These are phyloP conservation scores for Steinernema hermaphroditum DNA, from an alignment of 2,888 invertebrate genomes.

Conservation along the genomic window DNA sequence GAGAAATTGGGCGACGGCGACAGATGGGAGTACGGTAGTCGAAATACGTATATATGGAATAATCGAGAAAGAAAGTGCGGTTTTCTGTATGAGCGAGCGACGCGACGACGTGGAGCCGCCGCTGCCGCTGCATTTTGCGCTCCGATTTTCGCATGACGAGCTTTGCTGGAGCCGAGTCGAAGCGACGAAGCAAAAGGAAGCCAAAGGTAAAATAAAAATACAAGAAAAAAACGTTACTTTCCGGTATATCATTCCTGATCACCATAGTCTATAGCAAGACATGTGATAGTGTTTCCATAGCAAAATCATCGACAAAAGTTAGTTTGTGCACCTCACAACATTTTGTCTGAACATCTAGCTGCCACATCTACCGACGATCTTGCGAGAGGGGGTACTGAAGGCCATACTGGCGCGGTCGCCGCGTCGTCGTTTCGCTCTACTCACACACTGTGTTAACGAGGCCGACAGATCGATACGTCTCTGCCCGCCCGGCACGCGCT, in stretches of 20 bases:
- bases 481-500: slow-evolving; percentile 12
- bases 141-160: not conserved
- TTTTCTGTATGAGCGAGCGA: too few relatives aligned
- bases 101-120: not conserved
- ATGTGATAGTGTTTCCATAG: slow-evolving; percentile 14
- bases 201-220: not conserved
- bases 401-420: slow-evolving; percentile 13
- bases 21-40: slow-evolving; percentile 14
- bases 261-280: slow-evolving; percentile 6
- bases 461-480: slow-evolving; percentile 3
- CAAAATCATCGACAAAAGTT: slow-evolving; percentile 24
- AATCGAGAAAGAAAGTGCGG: not conserved
- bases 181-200: not conserved
- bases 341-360: slow-evolving; percentile 11
- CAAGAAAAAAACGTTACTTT: slow-evolving; percentile 17
- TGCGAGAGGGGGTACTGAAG: slow-evolving; percentile 25
- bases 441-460: slow-evolving; percentile 10
- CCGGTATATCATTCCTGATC: slow-evolving; percentile 18
- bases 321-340: slow-evolving; percentile 25
- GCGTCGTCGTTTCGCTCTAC: slow-evolving; percentile 3
- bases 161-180: not conserved
- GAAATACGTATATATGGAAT: slow-evolving; percentile 14
- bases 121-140: not conserved
- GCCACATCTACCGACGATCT: slow-evolving; percentile 19
- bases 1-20: not conserved